Base-by-base conservation (phyloP, 2,797 vertebrate genomes). In the Lutjanus campechanus region DNA sequence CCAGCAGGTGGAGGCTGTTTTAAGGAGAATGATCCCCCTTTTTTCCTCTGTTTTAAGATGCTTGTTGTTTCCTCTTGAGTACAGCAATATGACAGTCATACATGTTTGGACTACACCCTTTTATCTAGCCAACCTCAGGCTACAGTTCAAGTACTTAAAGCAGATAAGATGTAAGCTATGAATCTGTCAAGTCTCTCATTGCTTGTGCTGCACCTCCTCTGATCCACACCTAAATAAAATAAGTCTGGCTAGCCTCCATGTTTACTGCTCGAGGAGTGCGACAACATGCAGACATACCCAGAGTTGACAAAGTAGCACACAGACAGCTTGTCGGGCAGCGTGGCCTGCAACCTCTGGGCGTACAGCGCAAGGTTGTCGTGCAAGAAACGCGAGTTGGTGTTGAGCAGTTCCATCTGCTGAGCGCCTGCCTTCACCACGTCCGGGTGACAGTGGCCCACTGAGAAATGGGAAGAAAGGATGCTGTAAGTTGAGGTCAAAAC, bases 221-320 rank as follows among this genome's bases (percentile, higher is more conserved):
- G 6, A 53, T 56, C 36, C 54, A 72, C 60, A 54, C 25, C 53
- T 5, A 36, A 10, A 54, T 36, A 61, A 69, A 73, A 68, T 11
- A 54, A 9, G 54, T 54, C 25, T 13, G 65, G 55, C 5, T 1
- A 11, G 20, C 17, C 49, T 25, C 3, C 0, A 20, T 6, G 9
- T 56, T 7, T 46, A 22, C 40, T 47, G 40, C 56, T 43, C 19
- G 5, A 41, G 46, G 10, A 20, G 40, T n/a, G 22, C 1, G 16
- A 41, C 7, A 61, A 20, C 9, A 20, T 46, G n/a, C 40, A 29
- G 15, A 93, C 95, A 0, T 96, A 99, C 98, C 98, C 98, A 0
- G 98, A 99, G 86, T 99, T 99, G 74, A 98, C 97, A 78, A 99
- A 99, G 90, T 99, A 99, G 95, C 97, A 99, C 72, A 99, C 96